These are phyloP conservation scores for Rhynchotus rufescens DNA, from an alignment of 2,797 vertebrate species.

Conservation along the genomic window DNA sequence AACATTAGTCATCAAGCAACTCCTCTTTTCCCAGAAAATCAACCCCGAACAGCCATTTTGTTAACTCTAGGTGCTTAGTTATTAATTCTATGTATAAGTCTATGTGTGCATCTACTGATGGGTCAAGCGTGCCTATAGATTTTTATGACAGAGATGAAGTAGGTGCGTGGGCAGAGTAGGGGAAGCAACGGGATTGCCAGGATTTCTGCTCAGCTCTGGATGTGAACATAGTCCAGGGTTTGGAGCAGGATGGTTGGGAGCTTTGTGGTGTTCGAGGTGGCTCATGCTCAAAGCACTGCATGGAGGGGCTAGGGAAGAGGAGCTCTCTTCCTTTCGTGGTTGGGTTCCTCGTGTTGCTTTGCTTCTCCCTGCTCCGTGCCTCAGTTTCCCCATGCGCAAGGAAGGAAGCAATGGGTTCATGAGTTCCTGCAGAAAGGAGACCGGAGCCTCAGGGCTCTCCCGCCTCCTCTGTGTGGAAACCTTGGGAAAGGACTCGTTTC, in stretches of 20 bases:
- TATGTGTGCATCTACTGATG: neutral
- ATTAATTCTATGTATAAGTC: neutral
- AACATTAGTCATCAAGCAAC: neutral
- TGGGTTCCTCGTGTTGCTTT: neutral
- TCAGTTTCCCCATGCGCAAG: neutral
- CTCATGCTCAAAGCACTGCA: accelerated
- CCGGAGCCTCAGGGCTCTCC: neutral
- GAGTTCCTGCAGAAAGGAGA: neutral
- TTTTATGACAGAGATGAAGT: neutral
- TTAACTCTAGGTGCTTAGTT: neutral
- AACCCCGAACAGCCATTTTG: neutral
- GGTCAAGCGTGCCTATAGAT: neutral
- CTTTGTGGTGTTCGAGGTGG: too few species aligned
- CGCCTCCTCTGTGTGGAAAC: neutral
- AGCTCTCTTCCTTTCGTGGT: neutral
- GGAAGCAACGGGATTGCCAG: neutral
- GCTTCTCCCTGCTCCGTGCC: neutral
- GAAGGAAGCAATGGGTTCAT: neutral
- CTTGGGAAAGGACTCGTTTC: neutral
- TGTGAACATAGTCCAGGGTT: neutral
- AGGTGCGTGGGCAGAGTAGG: neutral
- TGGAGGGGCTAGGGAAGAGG: neutral
- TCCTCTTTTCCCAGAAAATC: conserved; percentile 18
- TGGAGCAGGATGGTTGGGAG: neutral
- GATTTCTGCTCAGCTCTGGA: neutral